phyloP scores from a whole-genome alignment of 2,888 invertebrate genomes.

The Drosophila demipolita region DNA sequence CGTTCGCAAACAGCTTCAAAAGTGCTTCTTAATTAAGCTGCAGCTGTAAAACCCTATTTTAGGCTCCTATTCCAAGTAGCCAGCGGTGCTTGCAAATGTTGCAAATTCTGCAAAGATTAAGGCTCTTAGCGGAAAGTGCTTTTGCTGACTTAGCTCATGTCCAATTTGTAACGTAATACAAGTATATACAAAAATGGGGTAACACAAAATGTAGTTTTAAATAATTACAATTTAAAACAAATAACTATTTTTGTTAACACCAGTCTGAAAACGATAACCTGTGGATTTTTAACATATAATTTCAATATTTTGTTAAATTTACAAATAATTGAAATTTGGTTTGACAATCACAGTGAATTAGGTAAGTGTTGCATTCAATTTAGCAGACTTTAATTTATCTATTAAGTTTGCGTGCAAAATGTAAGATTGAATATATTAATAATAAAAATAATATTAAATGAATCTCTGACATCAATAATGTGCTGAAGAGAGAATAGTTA shows the following conservation, averaged over 20 bases:
- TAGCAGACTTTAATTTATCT: background rate
- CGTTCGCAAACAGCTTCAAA: constrained; percentile 38
- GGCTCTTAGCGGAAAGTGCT: background rate
- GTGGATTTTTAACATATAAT: background rate
- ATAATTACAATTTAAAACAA: background rate
- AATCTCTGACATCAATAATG: background rate
- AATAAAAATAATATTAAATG: background rate
- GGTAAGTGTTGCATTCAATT: background rate
- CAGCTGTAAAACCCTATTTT: constrained; percentile 47
- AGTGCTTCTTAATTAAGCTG: constrained; percentile 69
- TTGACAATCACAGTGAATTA: background rate
- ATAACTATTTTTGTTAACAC: no score
- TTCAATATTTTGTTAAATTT: background rate
- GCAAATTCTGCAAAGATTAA: background rate
- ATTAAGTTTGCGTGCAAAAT: background rate
- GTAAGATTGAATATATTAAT: background rate
- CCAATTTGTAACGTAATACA: background rate
- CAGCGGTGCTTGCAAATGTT: background rate
- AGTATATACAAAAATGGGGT: background rate
- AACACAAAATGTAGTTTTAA: background rate
- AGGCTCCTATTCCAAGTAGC: constrained; percentile 15
- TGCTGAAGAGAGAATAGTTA: background rate
- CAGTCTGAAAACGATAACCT: no score
- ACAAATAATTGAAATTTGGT: background rate
- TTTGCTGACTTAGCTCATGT: background rate